phyloP scores from a whole-genome alignment of 2,113 vertebrate species.

The Dolichotis patagonum region DNA sequence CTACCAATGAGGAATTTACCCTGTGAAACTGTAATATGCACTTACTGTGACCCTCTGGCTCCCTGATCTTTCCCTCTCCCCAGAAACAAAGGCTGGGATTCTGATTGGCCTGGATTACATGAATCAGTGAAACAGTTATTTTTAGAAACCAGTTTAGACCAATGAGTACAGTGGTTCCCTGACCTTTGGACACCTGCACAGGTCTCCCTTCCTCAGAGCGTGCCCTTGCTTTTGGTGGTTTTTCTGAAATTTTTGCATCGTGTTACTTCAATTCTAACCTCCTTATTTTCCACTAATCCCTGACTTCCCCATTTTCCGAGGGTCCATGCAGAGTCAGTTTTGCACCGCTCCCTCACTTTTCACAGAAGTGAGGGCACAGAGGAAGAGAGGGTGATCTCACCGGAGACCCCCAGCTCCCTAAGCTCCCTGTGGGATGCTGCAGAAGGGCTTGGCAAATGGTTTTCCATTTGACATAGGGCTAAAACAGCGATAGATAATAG shows the following conservation, averaged over 20 bases:
- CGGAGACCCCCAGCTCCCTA: not conserved
- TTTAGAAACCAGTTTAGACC: not conserved
- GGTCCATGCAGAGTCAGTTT: not conserved
- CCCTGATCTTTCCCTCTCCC: not conserved
- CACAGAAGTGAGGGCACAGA: not conserved
- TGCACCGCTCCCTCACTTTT: not conserved
- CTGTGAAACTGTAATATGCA: not conserved
- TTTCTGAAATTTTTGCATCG: not conserved
- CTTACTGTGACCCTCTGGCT: not conserved
- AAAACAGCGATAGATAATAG: constrained; percentile 7
- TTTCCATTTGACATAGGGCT: not conserved
- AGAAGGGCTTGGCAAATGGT: not conserved
- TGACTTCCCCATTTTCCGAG: not conserved
- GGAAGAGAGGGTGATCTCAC: not conserved
- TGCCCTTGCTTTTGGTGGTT: not conserved
- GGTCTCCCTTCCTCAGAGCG: not conserved
- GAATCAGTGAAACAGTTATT: not conserved
- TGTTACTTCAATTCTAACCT: not conserved
- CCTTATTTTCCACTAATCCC: not conserved
- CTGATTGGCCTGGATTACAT: not conserved
- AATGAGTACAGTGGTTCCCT: not conserved
- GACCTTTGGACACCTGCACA: not conserved
- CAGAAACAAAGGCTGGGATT: not conserved
- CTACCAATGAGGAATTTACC: not conserved
- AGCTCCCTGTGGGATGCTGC: not conserved